Conservation (phyloP, 2,113 vertebrate genomes). For the Panthera leo region DNA sequence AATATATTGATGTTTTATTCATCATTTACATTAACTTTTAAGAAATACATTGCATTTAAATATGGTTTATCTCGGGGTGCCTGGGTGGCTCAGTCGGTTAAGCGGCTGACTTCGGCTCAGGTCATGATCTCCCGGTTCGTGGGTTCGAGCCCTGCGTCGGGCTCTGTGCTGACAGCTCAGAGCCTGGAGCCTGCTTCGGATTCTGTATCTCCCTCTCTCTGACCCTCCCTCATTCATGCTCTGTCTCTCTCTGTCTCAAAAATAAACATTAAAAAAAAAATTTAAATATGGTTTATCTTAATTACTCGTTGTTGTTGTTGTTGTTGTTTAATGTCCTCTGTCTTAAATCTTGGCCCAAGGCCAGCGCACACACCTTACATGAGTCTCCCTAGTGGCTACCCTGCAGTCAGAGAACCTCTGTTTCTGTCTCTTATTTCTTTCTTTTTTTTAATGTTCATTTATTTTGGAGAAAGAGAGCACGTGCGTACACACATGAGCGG, state of each 20-base stretch:
- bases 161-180: no score
- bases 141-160: accelerated
- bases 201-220: no score
- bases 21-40: background rate
- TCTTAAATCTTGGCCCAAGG: background rate
- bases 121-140: no score
- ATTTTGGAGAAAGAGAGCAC: no score
- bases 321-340: background rate
- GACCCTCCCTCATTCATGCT: no score
- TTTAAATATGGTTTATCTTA: background rate
- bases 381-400: background rate
- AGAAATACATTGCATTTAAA: background rate
- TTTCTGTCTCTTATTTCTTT: background rate
- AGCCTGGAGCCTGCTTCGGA: no score
- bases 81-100: no score
- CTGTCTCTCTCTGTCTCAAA: no score
- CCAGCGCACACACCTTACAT: background rate
- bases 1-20: background rate
- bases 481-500: accelerated
- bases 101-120: no score
- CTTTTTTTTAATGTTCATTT: no score
- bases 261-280: no score
- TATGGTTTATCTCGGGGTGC: background rate
- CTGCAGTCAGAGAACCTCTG: background rate
- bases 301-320: background rate